phyloP scores from a whole-genome alignment of 2,888 invertebrate species.

The Nephrocerus scutellatus region DNA sequence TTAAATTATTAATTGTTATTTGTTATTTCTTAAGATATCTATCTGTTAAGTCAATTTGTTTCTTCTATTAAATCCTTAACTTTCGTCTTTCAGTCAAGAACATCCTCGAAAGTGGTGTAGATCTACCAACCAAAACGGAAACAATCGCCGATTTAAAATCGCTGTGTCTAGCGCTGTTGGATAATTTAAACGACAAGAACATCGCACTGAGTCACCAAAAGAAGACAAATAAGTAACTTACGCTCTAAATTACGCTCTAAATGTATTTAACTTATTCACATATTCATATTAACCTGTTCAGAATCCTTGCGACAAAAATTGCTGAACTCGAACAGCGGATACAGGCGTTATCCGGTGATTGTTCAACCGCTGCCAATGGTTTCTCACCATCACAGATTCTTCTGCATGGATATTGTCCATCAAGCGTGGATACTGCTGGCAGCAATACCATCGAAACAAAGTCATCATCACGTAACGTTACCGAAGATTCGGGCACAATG shows the following conservation, averaged over 20 bases:
- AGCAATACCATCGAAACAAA: conserved; percentile 31
- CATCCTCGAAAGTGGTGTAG: conserved; percentile 60
- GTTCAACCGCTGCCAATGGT: conserved; percentile 23
- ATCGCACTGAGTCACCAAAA: conserved; percentile 76
- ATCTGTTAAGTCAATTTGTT: too few species aligned
- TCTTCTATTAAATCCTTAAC: neutral
- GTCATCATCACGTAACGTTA: conserved; percentile 45
- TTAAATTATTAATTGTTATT: too few species aligned
- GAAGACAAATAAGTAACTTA: conserved; percentile 72
- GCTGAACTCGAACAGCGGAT: conserved; percentile 74
- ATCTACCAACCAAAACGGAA: conserved; percentile 55
- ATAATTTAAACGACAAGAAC: conserved; percentile 79
- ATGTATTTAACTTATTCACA: neutral
- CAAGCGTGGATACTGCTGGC: conserved; percentile 48
- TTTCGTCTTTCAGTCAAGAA: conserved; percentile 58
- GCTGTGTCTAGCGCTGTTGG: conserved; percentile 69
- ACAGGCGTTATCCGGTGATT: conserved; percentile 53
- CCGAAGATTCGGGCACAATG: conserved; percentile 41
- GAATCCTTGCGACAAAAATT: conserved; percentile 73
- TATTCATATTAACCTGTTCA: conserved; percentile 37
- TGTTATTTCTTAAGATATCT: too few species aligned
- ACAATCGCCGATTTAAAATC: conserved; percentile 71
- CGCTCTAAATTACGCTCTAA: neutral
- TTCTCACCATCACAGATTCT: conserved; percentile 55
- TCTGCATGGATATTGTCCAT: conserved; percentile 55